These are phyloP conservation scores for Anthophora plumipes DNA, from an alignment of 2,888 invertebrate species.

Conservation along the genomic window DNA sequence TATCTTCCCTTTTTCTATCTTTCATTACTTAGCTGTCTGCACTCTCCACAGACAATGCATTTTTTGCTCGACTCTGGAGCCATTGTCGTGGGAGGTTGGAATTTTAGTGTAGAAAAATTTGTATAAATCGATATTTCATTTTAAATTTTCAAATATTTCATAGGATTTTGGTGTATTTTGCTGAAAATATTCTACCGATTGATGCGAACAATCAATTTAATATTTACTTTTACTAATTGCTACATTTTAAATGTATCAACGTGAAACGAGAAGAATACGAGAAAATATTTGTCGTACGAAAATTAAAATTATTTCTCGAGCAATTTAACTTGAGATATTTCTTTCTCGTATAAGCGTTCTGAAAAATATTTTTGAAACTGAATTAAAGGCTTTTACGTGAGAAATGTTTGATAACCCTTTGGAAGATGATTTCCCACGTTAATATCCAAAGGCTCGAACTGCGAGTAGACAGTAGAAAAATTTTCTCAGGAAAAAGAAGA, in stretches of 20 bases:
- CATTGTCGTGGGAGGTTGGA: constrained; percentile 83
- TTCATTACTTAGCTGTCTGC: constrained; percentile 59
- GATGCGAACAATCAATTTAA: background rate
- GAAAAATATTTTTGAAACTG: background rate
- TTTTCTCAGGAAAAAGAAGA: constrained; percentile 78
- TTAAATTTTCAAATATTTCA: background rate
- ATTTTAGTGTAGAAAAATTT: constrained; percentile 71
- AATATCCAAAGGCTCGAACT: constrained; percentile 78
- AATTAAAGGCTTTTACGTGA: background rate
- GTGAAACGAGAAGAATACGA: background rate
- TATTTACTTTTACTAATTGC: background rate
- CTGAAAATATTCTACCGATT: no score
- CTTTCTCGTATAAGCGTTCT: background rate
- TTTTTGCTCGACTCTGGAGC: constrained; percentile 71
- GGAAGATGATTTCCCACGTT: constrained; percentile 82
- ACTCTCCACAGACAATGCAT: constrained; percentile 70
- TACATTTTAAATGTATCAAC: background rate
- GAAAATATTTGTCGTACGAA: background rate
- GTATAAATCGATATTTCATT: constrained; percentile 2
- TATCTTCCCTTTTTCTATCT: constrained; percentile 14
- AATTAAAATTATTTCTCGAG: background rate
- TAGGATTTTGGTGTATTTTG: background rate
- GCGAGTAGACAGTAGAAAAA: constrained; percentile 64
- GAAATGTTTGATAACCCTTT: constrained; percentile 40
- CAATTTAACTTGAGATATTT: no score